A percentile compares a stretch with the other conserved stretches of the same genome.
Evolutionary conservation across 1,140 invertebrate species (phyloP).

Genomic region (Leucophenga varia): DNA sequence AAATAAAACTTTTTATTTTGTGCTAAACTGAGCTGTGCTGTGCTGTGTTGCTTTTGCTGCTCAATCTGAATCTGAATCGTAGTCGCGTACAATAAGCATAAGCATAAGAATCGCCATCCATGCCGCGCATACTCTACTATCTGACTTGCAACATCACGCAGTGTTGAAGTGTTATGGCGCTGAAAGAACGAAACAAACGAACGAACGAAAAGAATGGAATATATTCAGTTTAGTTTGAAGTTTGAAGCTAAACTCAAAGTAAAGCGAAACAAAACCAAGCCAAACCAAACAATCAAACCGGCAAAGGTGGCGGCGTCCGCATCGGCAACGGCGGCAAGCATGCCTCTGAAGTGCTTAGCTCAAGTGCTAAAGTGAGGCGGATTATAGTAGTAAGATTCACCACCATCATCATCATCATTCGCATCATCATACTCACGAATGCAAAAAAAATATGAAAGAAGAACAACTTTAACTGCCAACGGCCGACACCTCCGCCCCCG

Average conservation of each 20-base stretch:
- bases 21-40: too few relatives aligned
- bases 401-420: conserved; percentile 16
- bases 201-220: neutral
- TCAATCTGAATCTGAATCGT: conserved; percentile 45
- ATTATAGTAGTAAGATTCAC: conserved; percentile 35
- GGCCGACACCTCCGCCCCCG: conserved; percentile 37
- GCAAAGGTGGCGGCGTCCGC: too few relatives aligned
- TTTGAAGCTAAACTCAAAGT: too few relatives aligned
- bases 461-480: too few relatives aligned
- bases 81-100: neutral
- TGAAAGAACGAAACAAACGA: neutral
- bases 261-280: too few relatives aligned
- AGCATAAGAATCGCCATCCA: neutral
- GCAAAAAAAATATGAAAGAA: too few relatives aligned
- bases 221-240: too few relatives aligned
- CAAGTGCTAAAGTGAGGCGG: conserved; percentile 52
- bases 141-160: conserved; percentile 7
- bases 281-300: too few relatives aligned
- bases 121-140: neutral
- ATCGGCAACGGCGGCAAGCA: too few relatives aligned
- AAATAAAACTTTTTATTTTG: conserved; percentile 34
- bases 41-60: too few relatives aligned
- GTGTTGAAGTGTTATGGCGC: conserved; percentile 30
- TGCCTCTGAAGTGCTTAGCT: conserved; percentile 13
- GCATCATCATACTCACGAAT: too few relatives aligned